A percentile compares a stretch with the other conserved stretches of the same genome.
Conservation (phyloP, 2,113 vertebrate species). For the Alosa alosa region DNA sequence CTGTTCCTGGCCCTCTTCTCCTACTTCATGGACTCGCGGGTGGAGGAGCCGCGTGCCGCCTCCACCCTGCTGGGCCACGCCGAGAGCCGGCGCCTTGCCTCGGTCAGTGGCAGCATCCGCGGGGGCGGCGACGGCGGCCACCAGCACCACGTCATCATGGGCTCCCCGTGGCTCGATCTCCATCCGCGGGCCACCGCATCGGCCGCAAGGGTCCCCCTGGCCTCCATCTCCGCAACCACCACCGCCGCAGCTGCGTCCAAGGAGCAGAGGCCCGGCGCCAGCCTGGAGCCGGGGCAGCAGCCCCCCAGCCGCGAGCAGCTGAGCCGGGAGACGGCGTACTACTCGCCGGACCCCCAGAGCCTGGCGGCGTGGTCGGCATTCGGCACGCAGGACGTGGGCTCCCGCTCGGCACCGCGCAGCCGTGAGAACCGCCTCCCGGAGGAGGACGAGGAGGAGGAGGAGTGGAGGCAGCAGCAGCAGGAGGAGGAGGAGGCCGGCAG, state of each 20-base stretch:
- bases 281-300: constrained; percentile 29
- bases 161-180: constrained; percentile 46
- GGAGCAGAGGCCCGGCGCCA: constrained; percentile 34
- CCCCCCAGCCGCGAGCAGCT: constrained; percentile 52
- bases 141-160: constrained; percentile 26
- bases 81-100: constrained; percentile 82
- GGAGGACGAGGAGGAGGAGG: constrained; percentile 44
- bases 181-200: constrained; percentile 27
- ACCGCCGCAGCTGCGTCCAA: not conserved
- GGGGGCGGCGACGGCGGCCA: constrained; percentile 71
- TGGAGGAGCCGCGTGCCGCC: constrained; percentile 77
- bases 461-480: constrained; percentile 46
- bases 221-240: constrained; percentile 28
- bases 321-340: constrained; percentile 54
- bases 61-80: constrained; percentile 76
- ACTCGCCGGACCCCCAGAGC: constrained; percentile 64
- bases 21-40: constrained; percentile 87
- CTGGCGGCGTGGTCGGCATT: constrained; percentile 72
- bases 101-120: constrained; percentile 60
- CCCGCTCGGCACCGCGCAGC: constrained; percentile 51
- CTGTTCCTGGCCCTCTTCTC: constrained; percentile 88
- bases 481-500: constrained; percentile 43
- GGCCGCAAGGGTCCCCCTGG: constrained; percentile 16
- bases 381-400: constrained; percentile 66
- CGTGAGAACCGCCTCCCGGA: constrained; percentile 53